These are phyloP conservation scores for Chunga burmeisteri DNA, from an alignment of 2,113 vertebrate species.

Conservation along the genomic window DNA sequence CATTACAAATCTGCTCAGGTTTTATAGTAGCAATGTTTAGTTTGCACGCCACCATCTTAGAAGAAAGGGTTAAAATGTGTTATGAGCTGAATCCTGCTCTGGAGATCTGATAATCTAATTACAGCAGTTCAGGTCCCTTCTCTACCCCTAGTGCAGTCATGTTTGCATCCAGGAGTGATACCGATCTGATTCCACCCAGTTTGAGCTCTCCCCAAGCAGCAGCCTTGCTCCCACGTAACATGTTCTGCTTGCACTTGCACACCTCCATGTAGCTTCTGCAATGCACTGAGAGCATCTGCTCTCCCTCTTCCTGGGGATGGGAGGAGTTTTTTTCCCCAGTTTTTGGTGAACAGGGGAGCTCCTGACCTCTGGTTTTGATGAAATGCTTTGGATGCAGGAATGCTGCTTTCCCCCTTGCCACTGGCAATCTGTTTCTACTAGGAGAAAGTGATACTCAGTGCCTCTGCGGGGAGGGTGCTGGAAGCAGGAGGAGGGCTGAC, in stretches of 20 bases:
- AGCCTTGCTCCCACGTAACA: not conserved
- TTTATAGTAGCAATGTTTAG: not conserved
- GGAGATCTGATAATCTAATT: slow-evolving; percentile 33
- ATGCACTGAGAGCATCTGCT: not conserved
- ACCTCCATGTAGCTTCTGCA: not conserved
- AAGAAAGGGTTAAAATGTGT: not conserved
- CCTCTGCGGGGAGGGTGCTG: not conserved
- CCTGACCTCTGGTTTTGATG: not conserved
- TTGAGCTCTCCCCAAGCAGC: not conserved
- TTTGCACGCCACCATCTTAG: not conserved
- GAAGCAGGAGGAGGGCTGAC: not conserved
- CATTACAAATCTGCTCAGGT: not conserved
- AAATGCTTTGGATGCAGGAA: not conserved
- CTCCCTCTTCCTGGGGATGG: not conserved
- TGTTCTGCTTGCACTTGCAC: not conserved
- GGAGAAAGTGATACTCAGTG: not conserved
- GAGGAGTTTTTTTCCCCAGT: not conserved
- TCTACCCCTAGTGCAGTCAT: not conserved
- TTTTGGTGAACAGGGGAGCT: not conserved
- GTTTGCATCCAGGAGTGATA: not conserved
- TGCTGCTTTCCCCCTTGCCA: not conserved
- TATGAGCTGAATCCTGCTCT: not conserved
- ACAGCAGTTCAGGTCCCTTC: not conserved
- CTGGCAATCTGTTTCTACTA: not conserved
- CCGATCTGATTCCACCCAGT: not conserved